Evolutionary conservation across 2,113 vertebrate genomes (phyloP).

Genomic region (Chunga burmeisteri): DNA sequence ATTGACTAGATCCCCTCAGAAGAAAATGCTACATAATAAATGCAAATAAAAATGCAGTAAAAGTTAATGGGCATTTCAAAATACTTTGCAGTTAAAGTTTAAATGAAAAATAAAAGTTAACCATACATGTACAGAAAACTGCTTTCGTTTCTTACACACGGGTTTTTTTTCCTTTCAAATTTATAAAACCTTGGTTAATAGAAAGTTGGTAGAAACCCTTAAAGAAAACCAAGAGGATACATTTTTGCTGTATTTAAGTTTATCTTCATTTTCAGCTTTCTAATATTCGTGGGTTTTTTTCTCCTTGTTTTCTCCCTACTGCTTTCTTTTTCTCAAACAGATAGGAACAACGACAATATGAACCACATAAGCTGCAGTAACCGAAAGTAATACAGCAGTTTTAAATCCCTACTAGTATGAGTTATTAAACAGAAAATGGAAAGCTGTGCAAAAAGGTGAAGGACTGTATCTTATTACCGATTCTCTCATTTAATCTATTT

Average conservation of each 20-base stretch:
- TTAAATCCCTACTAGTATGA: not conserved
- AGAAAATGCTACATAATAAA: not conserved
- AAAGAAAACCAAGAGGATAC: not conserved
- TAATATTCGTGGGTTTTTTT: not conserved
- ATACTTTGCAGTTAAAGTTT: not conserved
- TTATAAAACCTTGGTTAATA: not conserved
- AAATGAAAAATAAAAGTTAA: not conserved
- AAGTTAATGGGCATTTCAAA: conserved; percentile 12
- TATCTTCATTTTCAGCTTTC: not conserved
- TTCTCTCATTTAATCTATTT: conserved; percentile 11
- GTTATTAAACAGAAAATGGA: not conserved
- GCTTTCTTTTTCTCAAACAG: not conserved
- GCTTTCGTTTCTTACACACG: not conserved
- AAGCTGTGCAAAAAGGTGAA: not conserved
- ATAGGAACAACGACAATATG: not conserved
- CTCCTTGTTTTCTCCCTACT: not conserved
- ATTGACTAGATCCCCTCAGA: not conserved
- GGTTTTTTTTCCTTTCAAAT: not conserved
- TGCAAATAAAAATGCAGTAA: conserved; percentile 1
- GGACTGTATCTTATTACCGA: not conserved
- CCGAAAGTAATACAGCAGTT: not conserved
- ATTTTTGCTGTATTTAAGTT: not conserved
- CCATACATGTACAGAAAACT: not conserved
- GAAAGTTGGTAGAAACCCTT: not conserved
- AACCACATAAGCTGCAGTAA: not conserved